Base-by-base conservation (phyloP, 2,888 invertebrate species). In the Drosophila recens region DNA sequence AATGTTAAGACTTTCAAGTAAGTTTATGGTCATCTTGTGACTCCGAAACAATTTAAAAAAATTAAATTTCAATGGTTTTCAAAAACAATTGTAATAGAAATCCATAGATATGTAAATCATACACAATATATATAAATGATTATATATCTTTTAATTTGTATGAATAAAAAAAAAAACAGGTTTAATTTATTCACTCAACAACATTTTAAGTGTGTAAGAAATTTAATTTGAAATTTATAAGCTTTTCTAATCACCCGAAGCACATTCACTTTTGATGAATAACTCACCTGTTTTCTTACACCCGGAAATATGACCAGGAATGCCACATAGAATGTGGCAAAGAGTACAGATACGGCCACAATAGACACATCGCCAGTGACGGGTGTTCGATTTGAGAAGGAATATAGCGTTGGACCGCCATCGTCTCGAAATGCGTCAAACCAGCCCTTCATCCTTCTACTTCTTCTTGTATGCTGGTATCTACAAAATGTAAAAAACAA, bases 301-400 rank as follows among this genome's bases (percentile, higher is more conserved):
- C 99, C 99, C 58, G 99, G 99, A 93, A 99, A 97, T 91, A 99
- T 96, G 91, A 98, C 96, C 90, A 98, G 95, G 93, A 99, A 99
- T 79, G 98, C 98, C 88, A 98, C 94, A 93, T 97, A 98, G 81
- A 99, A 94, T 76, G 98, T 98, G 91, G 96, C 95, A 92, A 98
- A 98, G 72, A 98, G 95, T 82, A 97, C 95, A 80, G 97, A 95
- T 82, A 98, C 95, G 77, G 97, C 96, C 86, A 98, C 96, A 87
- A 97, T 95, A 42, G 96, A 96, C 64, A 97, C 96, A 93, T 99
- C 99, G 17, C 97, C 98, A 51, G 97, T 97, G 89, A 98, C 99
- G 36, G 99, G 97, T 42, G 98, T 99, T 88, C 98, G 95, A 94
- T 98, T 98, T 93, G 97, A 96, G 94, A 97, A 97, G 91, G 96